Evolutionary conservation across 1,140 invertebrate species (phyloP).

Genomic region (Bombus confusus): DNA sequence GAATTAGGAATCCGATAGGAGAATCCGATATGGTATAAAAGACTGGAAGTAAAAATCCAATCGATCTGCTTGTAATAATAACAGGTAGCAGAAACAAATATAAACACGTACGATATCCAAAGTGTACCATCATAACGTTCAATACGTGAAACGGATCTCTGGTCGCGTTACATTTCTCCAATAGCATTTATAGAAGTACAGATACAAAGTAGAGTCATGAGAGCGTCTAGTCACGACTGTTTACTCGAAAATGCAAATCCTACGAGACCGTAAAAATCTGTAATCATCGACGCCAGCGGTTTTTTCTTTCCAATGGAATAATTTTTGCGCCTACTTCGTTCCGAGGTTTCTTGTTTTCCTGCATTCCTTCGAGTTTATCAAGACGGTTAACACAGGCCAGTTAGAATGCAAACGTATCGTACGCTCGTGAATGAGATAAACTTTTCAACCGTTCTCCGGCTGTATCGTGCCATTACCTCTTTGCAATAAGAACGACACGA

Average conservation of each 20-base stretch:
- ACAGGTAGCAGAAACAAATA: no score
- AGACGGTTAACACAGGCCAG: no score
- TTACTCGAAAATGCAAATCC: neutral
- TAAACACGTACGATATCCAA: neutral
- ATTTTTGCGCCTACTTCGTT: constrained; percentile 8
- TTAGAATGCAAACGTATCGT: neutral
- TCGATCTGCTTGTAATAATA: no score
- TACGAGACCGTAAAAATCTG: no score
- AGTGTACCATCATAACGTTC: neutral
- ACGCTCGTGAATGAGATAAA: neutral
- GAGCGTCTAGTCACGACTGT: no score
- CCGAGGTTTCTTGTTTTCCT: neutral
- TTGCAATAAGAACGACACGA: neutral
- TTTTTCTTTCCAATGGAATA: neutral
- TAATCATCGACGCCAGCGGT: no score
- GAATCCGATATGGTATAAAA: no score
- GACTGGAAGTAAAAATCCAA: no score
- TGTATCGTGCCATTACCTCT: neutral
- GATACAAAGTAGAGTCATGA: no score
- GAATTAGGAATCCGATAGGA: no score
- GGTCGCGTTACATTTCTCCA: neutral
- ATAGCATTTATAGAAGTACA: neutral
- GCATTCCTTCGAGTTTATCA: neutral
- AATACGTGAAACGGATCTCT: neutral
- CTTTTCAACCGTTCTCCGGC: no score